Base-by-base conservation (phyloP, 1,140 invertebrate species). In the Vanessa tameamea region DNA sequence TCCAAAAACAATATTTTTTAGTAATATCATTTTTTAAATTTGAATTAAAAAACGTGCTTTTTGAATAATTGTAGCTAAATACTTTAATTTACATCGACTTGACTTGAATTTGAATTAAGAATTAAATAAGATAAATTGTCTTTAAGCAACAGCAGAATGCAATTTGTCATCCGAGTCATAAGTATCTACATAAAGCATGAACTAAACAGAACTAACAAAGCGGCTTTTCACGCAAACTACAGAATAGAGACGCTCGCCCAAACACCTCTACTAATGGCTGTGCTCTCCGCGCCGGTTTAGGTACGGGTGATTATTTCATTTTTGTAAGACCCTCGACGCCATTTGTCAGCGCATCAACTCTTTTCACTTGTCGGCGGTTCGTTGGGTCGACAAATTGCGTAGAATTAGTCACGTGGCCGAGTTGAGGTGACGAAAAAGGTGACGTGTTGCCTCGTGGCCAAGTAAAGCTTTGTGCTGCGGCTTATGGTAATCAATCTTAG, bases 391-490 rank as follows among this genome's bases (percentile, higher is more conserved):
- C 89, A 90, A 90, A 91, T 92, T 87, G 89, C 84, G 79, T 89
- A 76, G 87, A 90, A 92, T 92, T 91, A 91, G 89, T 91, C 88
- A 89, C 86, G 88, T 91, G 89, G 80, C 79, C 85, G 87, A 82
- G 81, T 76, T 77, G 85, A 90, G 91, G 88, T 91, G 89, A 91
- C 89, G 90, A 92, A 90, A 90, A 91, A 91, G 91, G 89, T 92
- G 90, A 92, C 85, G 82, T 73, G 86, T 86, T 84, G 83, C 78
- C 81, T 84, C 82, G 75, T 74, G 79, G 77, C 78, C 71, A 80
- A 75, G 71, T 80, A 76, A 73, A 81, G 76, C 82, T 88, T 88
- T 98, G 93, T 99, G 97, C 68, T 98, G 92, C 98, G 81, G 80
- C 79, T 83, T 76, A 78, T 72, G 82, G 88, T 85, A 83, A 92